Evolutionary conservation across 2,113 vertebrate genomes (phyloP), one percentile per base, ranked within the genome.

Genomic region (Rhagologus leucostigma): DNA sequence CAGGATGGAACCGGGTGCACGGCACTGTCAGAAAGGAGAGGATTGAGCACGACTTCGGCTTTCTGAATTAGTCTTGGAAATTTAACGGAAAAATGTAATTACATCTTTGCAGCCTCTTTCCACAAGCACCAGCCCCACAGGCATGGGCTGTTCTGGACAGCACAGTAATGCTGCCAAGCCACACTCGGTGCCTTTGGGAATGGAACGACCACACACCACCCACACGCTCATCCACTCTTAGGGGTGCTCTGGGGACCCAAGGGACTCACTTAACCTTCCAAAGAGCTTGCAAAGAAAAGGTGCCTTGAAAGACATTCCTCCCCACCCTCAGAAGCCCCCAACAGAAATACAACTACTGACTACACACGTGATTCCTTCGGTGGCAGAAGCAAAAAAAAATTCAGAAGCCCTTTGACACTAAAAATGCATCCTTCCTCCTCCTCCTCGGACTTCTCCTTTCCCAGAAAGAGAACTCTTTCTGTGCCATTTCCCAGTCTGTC

Each of bases 401-500:
- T 76, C 81, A 85, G 49, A 80, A 84, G 52, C 49, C 53, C 32
- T 76, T 19, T 39, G 73, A 26, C 75, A 26, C 71, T 88, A 96
- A 91, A 93, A 90, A 77, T 69, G 86, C 1, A 77, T 85, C 64
- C 89, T 93, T 87, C 93, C 64, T 93, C 74, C 74, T 85, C n/a
- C n/a, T n/a, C 55, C 87, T 77, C 16, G 9, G 59, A 95, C 94
- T 97, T 96, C 91, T 82, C 87, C 69, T 94, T 96, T 95, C 10
- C 11, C 87, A 88, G 70, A 18, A 80, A 11, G 67, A 70, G 91
- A 83, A 57, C 75, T 65, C 87, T 59, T 70, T n/a, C 46, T 44
- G 49, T 46, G 74, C 59, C 30, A 30, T 76, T 91, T 85, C 84
- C 81, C 92, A 84, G 59, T 8, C 57, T 46, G 64, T 13, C 81